phyloP scores from a whole-genome alignment of 2,113 vertebrate genomes.

The Stegostoma tigrinum region DNA sequence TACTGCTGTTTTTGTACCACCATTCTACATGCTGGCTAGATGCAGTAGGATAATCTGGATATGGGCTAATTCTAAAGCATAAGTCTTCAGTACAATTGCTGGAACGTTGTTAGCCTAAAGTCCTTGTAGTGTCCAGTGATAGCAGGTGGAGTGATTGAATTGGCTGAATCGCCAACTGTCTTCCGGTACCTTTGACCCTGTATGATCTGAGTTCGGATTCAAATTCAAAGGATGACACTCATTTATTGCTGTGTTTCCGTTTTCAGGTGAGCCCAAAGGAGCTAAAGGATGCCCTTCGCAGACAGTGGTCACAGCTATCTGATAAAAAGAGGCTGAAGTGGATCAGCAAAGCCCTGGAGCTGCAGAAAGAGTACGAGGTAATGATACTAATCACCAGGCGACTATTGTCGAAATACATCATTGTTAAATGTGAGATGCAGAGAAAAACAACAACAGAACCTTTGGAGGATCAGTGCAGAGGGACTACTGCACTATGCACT shows the following conservation, averaged over 20 bases:
- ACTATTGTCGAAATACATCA: background rate
- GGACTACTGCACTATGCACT: too few relatives aligned
- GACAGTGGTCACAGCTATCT: conserved; percentile 66
- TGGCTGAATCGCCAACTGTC: too few relatives aligned
- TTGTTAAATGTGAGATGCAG: background rate
- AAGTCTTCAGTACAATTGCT: too few relatives aligned
- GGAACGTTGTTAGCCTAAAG: too few relatives aligned
- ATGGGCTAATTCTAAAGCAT: too few relatives aligned
- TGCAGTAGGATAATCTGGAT: too few relatives aligned
- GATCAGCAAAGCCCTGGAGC: conserved; percentile 71
- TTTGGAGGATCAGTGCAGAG: background rate
- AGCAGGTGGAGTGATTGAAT: too few relatives aligned
- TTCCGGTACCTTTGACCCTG: background rate
- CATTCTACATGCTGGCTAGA: too few relatives aligned
- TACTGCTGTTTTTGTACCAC: too few relatives aligned
- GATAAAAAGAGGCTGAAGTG: conserved; percentile 69
- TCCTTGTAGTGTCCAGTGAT: too few relatives aligned
- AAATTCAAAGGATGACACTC: background rate
- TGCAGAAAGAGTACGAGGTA: conserved; percentile 67
- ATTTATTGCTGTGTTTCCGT: background rate
- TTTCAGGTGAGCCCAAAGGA: conserved; percentile 65
- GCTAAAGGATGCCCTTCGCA: conserved; percentile 63
- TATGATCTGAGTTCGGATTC: background rate
- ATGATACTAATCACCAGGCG: background rate
- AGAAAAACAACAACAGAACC: background rate